Percentiles rank a stretch among this genome's conserved stretches.
Conservation (phyloP, 2,113 vertebrate species). For the Proteles cristata region DNA sequence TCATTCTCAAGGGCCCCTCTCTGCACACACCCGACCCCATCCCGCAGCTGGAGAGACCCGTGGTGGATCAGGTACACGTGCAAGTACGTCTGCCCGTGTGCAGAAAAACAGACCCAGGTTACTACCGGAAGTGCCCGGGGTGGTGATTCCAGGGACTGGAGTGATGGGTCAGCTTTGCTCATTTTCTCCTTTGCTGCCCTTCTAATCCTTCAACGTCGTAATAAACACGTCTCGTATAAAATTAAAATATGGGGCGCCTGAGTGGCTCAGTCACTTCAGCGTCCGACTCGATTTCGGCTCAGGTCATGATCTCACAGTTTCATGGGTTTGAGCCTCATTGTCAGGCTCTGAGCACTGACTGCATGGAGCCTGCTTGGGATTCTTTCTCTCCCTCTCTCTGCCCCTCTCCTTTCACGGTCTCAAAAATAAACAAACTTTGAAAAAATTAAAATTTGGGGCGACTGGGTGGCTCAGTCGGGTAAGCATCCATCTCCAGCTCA, state of each 20-base stretch:
- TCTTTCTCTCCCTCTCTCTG: too few species aligned
- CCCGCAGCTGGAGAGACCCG: not conserved
- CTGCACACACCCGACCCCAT: not conserved
- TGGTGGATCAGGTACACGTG: accelerated
- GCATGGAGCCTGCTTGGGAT: too few species aligned
- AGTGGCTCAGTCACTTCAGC: too few species aligned
- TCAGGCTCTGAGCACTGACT: too few species aligned
- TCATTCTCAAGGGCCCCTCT: not conserved
- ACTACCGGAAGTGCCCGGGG: not conserved
- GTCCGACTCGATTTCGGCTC: too few species aligned
- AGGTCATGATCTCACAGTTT: too few species aligned
- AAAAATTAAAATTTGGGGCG: not conserved
- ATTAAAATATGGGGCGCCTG: not conserved
- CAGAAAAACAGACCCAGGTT: not conserved
- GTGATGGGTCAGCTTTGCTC: not conserved
- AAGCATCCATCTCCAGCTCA: too few species aligned
- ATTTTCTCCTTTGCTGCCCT: not conserved
- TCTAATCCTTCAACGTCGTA: not conserved
- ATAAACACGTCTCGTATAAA: not conserved
- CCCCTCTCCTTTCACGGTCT: too few species aligned
- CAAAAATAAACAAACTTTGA: too few species aligned
- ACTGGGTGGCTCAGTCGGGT: too few species aligned
- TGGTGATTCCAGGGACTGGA: not conserved
- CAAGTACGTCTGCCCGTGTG: too few species aligned
- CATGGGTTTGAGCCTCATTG: too few species aligned